Percentiles rank a stretch among this genome's conserved stretches.
Conservation (phyloP, 2,113 vertebrate genomes). For the Picathartes gymnocephalus region DNA sequence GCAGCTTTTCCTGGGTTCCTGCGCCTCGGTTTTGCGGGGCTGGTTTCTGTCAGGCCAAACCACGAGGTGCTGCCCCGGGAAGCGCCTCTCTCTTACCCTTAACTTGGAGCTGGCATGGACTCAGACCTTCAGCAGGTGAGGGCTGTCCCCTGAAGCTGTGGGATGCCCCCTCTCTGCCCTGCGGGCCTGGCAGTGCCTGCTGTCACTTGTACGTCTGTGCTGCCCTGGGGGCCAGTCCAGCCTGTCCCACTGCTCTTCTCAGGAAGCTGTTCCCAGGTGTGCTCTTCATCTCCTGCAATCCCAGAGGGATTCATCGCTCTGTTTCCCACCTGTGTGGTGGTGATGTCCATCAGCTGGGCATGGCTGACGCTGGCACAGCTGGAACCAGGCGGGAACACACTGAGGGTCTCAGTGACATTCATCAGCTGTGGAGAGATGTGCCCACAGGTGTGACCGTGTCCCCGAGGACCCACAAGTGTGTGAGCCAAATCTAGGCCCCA, state of each 20-base stretch:
- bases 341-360: background rate
- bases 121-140: background rate
- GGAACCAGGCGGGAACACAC: too few relatives aligned
- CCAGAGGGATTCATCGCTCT: background rate
- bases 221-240: fast-evolving
- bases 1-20: background rate
- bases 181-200: background rate
- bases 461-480: fast-evolving
- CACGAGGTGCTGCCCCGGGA: background rate
- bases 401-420: background rate
- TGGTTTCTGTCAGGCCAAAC: background rate
- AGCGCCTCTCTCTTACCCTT: background rate
- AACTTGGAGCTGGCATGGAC: background rate
- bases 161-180: background rate
- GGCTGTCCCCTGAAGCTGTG: background rate
- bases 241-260: background rate
- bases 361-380: background rate
- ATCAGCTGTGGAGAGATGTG: background rate
- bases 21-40: background rate
- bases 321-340: background rate
- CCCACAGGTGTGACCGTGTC: background rate
- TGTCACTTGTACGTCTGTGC: background rate
- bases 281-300: background rate
- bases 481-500: background rate
- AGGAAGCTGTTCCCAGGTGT: background rate